Evolutionary conservation across 2,888 invertebrate species (phyloP).

Genomic region (Caenorhabditis sp.): DNA sequence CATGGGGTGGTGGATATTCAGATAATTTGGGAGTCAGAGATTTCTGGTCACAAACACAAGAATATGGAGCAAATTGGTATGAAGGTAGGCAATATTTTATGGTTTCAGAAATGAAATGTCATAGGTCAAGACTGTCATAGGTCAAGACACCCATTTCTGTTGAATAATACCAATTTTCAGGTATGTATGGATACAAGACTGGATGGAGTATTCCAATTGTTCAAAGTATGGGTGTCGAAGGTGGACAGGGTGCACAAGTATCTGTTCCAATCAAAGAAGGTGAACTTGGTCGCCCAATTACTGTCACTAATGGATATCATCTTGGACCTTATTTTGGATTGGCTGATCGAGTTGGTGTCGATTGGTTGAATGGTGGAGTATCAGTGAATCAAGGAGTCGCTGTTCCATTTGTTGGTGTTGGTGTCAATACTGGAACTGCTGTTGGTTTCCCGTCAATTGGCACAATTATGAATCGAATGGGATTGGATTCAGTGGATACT

Average conservation of each 20-base stretch:
- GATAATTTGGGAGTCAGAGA: slow-evolving; percentile 61
- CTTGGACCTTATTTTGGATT: slow-evolving; percentile 64
- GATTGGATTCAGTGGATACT: slow-evolving; percentile 46
- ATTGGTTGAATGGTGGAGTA: slow-evolving; percentile 66
- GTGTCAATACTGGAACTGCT: slow-evolving; percentile 60
- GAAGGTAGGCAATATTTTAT: slow-evolving; percentile 30
- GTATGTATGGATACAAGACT: slow-evolving; percentile 60
- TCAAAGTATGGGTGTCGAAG: slow-evolving; percentile 59
- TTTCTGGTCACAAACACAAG: slow-evolving; percentile 58
- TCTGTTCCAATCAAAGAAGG: slow-evolving; percentile 62
- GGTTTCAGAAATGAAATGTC: no score
- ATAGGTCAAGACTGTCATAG: no score
- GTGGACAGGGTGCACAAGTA: slow-evolving; percentile 56
- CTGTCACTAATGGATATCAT: slow-evolving; percentile 59
- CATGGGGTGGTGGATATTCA: slow-evolving; percentile 64
- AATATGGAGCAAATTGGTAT: slow-evolving; percentile 65
- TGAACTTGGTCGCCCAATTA: slow-evolving; percentile 58
- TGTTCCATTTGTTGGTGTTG: slow-evolving; percentile 61
- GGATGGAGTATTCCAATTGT: slow-evolving; percentile 65
- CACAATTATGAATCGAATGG: slow-evolving; percentile 56
- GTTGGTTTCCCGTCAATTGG: slow-evolving; percentile 63
- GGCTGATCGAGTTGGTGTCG: slow-evolving; percentile 63
- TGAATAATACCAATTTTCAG: no score
- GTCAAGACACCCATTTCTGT: no score
- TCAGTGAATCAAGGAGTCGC: slow-evolving; percentile 57